Evolutionary conservation across 23 tunicate species (phyloP), one percentile per base, ranked within the genome.

Genomic region (Halocynthia aurantium): DNA sequence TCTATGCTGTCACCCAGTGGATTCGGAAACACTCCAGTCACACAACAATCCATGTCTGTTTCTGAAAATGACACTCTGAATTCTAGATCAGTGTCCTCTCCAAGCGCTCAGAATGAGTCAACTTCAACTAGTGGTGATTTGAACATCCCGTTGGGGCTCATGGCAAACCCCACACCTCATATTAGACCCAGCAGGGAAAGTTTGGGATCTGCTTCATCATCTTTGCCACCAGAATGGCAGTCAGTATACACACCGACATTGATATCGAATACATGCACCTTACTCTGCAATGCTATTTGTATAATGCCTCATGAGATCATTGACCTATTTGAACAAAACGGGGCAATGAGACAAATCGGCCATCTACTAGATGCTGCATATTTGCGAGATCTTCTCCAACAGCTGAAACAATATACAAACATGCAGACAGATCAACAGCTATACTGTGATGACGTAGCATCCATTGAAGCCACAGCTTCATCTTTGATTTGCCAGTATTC

Each of bases 201-300:
- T n/a, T 22, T 22, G n/a, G 56, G 57, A 40, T 74, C 78, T 20
- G 19, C 55, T 54, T 62, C 64, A 8, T 74, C 65, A 13, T 62
- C 55, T 53, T 74, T 74, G 15, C 78, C 78, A 8, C 57, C 78
- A 7, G 78, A 74, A 74, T 74, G 78, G 78, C 22, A 50, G 62
- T 53, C 78, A 15, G 55, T 54, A 22, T 53, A 21, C 17, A 74
- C 78, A 55, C 62, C 78, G 8, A 74, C 20, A 51, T 54, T 74
- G 62, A 10, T 74, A 8, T 62, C 78, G 13, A 54, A 53, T n/a
- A 52, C 56, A 0, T 74, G 78, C 22, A 22, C 55, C 56, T 54
- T 74, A 21, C 56, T 74, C 40, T 13, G 22, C 17, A 74, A 74
- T 54, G 19, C 56, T 6, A 65, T 65, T 15, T 20, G 31, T 65